Evolutionary conservation across 2,888 invertebrate species (phyloP), one percentile per base, ranked within the genome.

Genomic region (Kryphioiulus occultus): DNA sequence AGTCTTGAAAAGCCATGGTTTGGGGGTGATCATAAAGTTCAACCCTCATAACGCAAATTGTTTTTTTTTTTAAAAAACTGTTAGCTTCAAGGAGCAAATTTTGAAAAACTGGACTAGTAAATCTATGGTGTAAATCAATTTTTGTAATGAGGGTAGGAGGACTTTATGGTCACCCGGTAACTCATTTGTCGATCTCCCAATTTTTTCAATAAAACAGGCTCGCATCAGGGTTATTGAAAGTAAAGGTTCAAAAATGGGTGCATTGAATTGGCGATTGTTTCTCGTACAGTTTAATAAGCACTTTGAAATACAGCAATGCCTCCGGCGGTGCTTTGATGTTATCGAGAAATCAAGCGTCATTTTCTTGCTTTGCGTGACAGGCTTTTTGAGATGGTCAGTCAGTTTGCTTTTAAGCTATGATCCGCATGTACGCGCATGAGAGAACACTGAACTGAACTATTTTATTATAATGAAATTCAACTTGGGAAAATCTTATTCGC

Each of bases 321-420:
- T 9, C 9, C 26, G 26, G 68, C 19, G 68, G 22, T 68, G 68
- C 26, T 68, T 68, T 68, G 68, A 68, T 68, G 68, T 68, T 68
- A 68, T 68, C 68, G 68, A 68, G 22, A 26, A 68, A 68, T 68
- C 68, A 26, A 68, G 26, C 26, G 26, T 22, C 68, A 68, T 68
- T 68, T 68, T 68, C 68, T 68, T 68, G 68, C 68, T 68, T 68
- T 68, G 68, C 26, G 68, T 68, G 68, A 68, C 68, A 68, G 22
- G 68, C 68, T 68, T 26, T 68, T 68, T 26, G 68, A 26, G 68
- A 68, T 68, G 68, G 26, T 68, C 68, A 68, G 26, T 68, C 68
- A 68, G 68, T 68, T 68, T 68, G 68, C 19, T 68, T 53, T 68
- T n/a, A 68, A 26, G 68, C 68, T 68, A 68, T 68, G 68, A 26